These are phyloP conservation scores for Rhynchotus rufescens DNA, from an alignment of 2,797 vertebrate species.

Conservation along the genomic window DNA sequence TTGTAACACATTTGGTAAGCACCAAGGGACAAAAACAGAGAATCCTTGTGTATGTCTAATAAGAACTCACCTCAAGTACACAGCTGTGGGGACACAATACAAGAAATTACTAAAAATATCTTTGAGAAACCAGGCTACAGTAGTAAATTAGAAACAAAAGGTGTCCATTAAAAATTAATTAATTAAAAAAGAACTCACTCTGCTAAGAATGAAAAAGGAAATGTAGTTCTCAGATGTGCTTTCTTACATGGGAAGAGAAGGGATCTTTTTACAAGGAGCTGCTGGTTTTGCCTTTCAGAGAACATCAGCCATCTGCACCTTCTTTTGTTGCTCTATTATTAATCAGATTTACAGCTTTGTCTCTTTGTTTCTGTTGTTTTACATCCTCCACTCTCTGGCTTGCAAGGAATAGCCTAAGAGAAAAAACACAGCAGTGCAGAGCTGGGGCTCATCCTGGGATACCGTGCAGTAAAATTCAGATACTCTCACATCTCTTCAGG, in stretches of 20 bases:
- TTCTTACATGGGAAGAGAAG: background rate
- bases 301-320: background rate
- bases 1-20: background rate
- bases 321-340: background rate
- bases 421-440: background rate
- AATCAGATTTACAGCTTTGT: background rate
- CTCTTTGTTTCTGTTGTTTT: background rate
- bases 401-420: background rate
- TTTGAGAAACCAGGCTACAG: background rate
- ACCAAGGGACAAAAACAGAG: background rate
- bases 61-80: background rate
- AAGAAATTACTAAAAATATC: background rate
- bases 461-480: background rate
- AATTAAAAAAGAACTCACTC: background rate
- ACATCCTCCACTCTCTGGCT: rapidly evolving
- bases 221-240: background rate
- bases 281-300: background rate
- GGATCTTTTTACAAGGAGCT: background rate
- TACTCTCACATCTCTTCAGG: background rate
- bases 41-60: background rate
- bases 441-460: background rate
- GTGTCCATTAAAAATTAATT: background rate
- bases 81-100: background rate
- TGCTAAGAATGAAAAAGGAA: background rate
- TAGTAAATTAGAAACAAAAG: background rate